A percentile compares a stretch with the other conserved stretches of the same genome.
These are phyloP conservation scores for Tetrapedia diversipes DNA, from an alignment of 2,888 invertebrate genomes.

Conservation along the genomic window DNA sequence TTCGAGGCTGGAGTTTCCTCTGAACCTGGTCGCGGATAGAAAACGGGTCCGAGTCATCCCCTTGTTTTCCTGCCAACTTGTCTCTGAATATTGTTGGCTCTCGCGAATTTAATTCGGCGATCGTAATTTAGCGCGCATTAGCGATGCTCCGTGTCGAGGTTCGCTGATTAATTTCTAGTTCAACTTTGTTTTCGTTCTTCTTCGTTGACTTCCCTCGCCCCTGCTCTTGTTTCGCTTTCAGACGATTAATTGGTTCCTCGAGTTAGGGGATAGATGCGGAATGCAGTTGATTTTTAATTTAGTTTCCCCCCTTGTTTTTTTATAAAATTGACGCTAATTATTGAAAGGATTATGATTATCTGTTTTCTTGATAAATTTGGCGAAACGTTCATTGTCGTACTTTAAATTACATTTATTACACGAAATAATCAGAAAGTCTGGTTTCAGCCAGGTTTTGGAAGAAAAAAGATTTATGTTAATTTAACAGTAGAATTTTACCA, in stretches of 20 bases:
- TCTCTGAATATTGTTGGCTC: constrained; percentile 51
- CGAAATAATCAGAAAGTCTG: too few species aligned
- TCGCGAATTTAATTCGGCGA: constrained; percentile 53
- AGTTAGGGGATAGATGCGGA: not conserved
- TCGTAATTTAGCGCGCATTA: constrained; percentile 53
- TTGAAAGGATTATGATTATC: too few species aligned
- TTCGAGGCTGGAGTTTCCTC: constrained; percentile 68
- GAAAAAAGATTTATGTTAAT: too few species aligned
- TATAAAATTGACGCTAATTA: too few species aligned
- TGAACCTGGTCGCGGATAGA: constrained; percentile 59
- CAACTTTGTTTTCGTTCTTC: constrained; percentile 15
- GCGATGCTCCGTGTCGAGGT: constrained; percentile 40
- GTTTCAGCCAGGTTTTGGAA: too few species aligned
- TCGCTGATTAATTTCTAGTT: constrained; percentile 44
- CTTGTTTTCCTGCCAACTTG: constrained; percentile 4
- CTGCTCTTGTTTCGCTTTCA: not conserved
- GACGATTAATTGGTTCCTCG: not conserved
- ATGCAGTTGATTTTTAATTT: not conserved
- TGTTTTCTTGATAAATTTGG: too few species aligned
- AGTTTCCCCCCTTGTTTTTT: too few species aligned
- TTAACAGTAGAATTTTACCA: too few species aligned
- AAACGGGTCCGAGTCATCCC: constrained; percentile 52
- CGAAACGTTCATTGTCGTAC: too few species aligned
- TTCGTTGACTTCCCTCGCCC: not conserved
- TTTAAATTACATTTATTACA: too few species aligned